A percentile compares a stretch with the other conserved stretches of the same genome.
phyloP scores from a whole-genome alignment of 92 coral and sea anemone genomes.

The Micromussa lordhowensis region DNA sequence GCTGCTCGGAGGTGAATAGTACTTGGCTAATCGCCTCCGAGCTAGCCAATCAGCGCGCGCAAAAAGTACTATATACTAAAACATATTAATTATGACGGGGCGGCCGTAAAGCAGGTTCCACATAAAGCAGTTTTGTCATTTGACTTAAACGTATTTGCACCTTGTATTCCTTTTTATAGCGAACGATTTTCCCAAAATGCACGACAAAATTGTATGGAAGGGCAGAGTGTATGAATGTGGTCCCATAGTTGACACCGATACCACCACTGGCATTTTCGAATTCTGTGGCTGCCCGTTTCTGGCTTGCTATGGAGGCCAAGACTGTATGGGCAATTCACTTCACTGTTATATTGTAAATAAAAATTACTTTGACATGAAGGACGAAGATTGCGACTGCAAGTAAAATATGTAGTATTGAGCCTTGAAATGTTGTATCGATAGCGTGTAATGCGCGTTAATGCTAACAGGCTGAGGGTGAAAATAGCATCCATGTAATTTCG shows the following conservation, averaged over 20 bases:
- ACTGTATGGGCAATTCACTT: background rate
- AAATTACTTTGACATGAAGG: background rate
- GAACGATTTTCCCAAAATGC: background rate
- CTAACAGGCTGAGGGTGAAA: background rate
- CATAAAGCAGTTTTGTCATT: too few relatives aligned
- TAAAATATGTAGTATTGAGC: too few relatives aligned
- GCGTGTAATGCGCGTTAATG: background rate
- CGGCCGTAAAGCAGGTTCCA: too few relatives aligned
- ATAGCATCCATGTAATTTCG: background rate
- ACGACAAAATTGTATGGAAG: background rate
- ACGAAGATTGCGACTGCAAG: background rate
- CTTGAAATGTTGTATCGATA: background rate
- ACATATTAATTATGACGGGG: too few relatives aligned
- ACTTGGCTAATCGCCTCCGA: too few relatives aligned
- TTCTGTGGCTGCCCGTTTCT: background rate
- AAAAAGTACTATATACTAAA: too few relatives aligned
- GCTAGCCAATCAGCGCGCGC: too few relatives aligned
- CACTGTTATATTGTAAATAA: background rate
- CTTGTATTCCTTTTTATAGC: background rate
- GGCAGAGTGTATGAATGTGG: background rate
- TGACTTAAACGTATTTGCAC: too few relatives aligned
- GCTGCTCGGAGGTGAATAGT: too few relatives aligned
- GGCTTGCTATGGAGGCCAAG: background rate
- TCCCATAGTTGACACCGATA: background rate
- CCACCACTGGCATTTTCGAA: background rate